Percentiles rank a stretch among this genome's conserved stretches.
These are phyloP conservation scores for Microchirus variegatus DNA, from an alignment of 2,797 vertebrate species.

Conservation along the genomic window DNA sequence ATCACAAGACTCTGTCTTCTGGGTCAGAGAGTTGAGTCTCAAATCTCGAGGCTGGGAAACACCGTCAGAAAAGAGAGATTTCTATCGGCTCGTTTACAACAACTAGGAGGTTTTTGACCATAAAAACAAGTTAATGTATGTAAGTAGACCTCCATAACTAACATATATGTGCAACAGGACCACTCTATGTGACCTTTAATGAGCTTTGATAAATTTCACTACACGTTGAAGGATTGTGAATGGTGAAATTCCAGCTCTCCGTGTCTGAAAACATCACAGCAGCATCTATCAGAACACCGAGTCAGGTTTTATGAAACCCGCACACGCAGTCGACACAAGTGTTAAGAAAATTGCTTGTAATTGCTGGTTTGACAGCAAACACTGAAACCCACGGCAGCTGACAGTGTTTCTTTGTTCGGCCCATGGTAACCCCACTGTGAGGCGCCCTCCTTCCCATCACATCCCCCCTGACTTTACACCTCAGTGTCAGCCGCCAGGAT, in stretches of 20 bases:
- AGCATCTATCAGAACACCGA: constrained; percentile 33
- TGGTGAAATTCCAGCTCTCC: constrained; percentile 15
- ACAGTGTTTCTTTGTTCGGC: constrained; percentile 82
- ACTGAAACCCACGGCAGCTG: constrained; percentile 52
- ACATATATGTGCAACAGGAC: no score
- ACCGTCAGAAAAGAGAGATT: no score
- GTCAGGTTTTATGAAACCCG: constrained; percentile 30
- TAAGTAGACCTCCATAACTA: no score
- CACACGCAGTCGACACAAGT: constrained; percentile 26
- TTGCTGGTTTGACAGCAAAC: constrained; percentile 73
- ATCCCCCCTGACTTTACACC: constrained; percentile 76
- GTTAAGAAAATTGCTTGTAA: constrained; percentile 59
- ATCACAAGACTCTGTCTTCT: no score
- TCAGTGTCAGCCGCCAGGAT: constrained; percentile 78
- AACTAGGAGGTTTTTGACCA: no score
- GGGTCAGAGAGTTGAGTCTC: no score
- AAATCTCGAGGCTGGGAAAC: no score
- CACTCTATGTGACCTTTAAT: no score
- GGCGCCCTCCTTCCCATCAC: constrained; percentile 65
- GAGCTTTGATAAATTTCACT: neutral
- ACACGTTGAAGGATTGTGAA: neutral
- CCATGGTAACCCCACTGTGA: constrained; percentile 52
- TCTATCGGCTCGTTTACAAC: no score
- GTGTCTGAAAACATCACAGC: constrained; percentile 18
- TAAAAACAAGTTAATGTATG: no score